Base-by-base conservation (phyloP, 2,888 invertebrate species). In the Drosophila melanosoma region DNA sequence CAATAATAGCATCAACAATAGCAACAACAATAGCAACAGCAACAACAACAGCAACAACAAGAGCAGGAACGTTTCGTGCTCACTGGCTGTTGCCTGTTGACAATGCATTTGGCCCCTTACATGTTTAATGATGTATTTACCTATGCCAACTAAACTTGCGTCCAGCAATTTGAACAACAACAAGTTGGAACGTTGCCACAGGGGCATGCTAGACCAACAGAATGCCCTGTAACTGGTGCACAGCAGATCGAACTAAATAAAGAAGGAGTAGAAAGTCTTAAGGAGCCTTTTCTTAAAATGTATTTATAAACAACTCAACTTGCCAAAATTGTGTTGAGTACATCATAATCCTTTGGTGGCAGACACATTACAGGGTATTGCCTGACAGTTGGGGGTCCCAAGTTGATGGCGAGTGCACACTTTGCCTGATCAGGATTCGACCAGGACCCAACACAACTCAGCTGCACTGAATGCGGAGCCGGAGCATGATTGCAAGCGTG, bases 71-170 rank as follows among this genome's bases (percentile, higher is more conserved):
- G 57, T 66, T 84, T 69, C 62, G 64, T 75, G 82, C 75, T 57
- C 32, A 20, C 42, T 82, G 72, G 80, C 86, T 76, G 81, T 83
- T 80, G 85, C 51, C 81, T 88, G 88, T 89, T 85, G 88, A 85
- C 77, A 80, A 78, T 81, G 81, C 77, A 84, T 82, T 85, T 82
- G 85, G 70, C 38, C 86, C 90, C 90, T 85, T 85, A 85, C 85
- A 85, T 82, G 90, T 89, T 85, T 85, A 85, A 85, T 85, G 90
- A 85, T 85, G 85, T 85, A 85, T 85, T 85, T 85, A 85, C 84
- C 90, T 84, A 74, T 76, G 85, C 88, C 88, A 87, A 87, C 85
- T 87, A 82, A 87, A 79, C 88, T 82, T 72, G 53, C 73, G 56
- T 61, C 38, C 51, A 52, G 33, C 52, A 48, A 57, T 35, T 38